Evolutionary conservation across 2,888 invertebrate species (phyloP).

Genomic region (Lamellibrachia columna): DNA sequence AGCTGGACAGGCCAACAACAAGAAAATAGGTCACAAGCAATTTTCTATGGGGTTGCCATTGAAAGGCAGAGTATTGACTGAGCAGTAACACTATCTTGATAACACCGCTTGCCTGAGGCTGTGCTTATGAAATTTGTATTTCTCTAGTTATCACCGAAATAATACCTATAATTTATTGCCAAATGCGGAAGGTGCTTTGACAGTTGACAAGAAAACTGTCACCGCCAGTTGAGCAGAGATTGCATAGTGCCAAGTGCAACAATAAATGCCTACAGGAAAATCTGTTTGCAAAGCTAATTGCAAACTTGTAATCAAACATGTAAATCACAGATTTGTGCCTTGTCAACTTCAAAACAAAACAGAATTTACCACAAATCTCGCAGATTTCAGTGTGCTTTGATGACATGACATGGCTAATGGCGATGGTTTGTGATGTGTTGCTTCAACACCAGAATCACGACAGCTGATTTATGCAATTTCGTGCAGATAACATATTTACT

Average conservation of each 20-base stretch:
- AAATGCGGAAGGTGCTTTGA: neutral
- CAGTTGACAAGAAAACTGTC: neutral
- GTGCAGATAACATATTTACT: neutral
- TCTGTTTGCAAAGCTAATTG: constrained; percentile 3
- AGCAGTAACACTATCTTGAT: neutral
- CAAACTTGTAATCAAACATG: neutral
- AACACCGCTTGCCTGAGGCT: neutral
- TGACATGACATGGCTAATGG: neutral
- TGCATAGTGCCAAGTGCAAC: neutral
- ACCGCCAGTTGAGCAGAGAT: neutral
- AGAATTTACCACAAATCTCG: neutral
- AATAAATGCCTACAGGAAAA: neutral
- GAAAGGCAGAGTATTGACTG: neutral
- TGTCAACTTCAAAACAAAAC: constrained; percentile 5
- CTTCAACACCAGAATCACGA: neutral
- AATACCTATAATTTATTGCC: constrained; percentile 4
- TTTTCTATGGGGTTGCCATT: neutral
- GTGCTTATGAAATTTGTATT: neutral
- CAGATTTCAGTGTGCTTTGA: neutral
- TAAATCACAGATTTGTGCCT: neutral
- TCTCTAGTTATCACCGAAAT: neutral
- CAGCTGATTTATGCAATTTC: neutral
- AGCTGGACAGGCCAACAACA: neutral
- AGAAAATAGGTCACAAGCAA: neutral
- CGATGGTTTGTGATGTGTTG: neutral